Evolutionary conservation across 2,888 invertebrate species (phyloP), one percentile per base, ranked within the genome.

Genomic region (Xestia rhomboidea): DNA sequence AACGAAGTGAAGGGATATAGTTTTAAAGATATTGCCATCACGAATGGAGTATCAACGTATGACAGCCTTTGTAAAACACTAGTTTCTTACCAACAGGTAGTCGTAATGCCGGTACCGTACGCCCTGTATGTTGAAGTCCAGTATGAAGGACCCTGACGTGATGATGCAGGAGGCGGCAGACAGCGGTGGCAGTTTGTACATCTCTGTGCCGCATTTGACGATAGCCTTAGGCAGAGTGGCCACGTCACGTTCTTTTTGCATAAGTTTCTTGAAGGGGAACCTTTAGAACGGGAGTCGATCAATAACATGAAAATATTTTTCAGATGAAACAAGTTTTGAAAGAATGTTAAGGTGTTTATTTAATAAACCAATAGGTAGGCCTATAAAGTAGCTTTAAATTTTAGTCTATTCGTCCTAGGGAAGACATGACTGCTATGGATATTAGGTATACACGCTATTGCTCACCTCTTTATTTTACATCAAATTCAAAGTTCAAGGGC

Each of bases 101-200:
- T 96, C 96, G 71, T 95, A 91, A 83, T 96, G 96, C 34, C 96
- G 85, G 81, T 93, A 96, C 76, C 96, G 91, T n/a, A 96, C 85
- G 0, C 96, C 96, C 79, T 96, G 96, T 73, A 96, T 94, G 78
- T 96, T 96, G 89, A 96, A 96, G 89, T 96, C 96, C 4, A 96
- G 89, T 82, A 96, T 96, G 82, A 96, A 96, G n/a, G 96, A 94
- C 0, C 96, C 96, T 0, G 96, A 96, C 0, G 95, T 89, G 85
- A 96, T 94, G 90, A 96, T 94, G 89, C 96, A 96, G 27, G 95
- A 93, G 2, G 93, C 92, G 0, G 96, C 96, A 0, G 96, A 94
- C 18, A 96, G 89, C 0, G 96, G 96, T 0, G 96, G 96, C 73
- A 96, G 91, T 78, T 96, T 96, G 93, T 96, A 96, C 94, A 95